Percentiles rank a stretch among this genome's conserved stretches.
Evolutionary conservation across 2,113 vertebrate genomes (phyloP).

Genomic region (Ciconia boyciana): DNA sequence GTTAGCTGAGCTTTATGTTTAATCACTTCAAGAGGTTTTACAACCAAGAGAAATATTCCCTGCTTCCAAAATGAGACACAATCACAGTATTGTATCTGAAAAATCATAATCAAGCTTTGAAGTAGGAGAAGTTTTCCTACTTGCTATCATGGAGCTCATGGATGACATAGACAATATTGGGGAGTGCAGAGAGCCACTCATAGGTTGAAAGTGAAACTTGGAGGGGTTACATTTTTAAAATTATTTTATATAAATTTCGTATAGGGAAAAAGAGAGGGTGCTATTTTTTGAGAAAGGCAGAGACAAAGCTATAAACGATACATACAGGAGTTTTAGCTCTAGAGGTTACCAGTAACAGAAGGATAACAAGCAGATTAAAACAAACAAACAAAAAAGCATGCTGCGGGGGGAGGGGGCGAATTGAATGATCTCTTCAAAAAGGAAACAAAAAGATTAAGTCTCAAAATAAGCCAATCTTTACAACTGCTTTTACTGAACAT

Average conservation of each 20-base stretch:
- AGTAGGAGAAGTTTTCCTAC: background rate
- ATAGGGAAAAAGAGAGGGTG: background rate
- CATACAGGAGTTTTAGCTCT: background rate
- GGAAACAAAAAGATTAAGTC: background rate
- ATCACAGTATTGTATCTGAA: background rate
- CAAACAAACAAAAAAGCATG: background rate
- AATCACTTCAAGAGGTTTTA: background rate
- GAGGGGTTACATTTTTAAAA: rapidly evolving
- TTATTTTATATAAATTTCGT: background rate
- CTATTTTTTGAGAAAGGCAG: background rate
- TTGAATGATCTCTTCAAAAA: background rate
- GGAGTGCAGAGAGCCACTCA: background rate
- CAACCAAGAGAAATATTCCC: background rate
- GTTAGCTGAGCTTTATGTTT: background rate
- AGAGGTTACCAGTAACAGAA: background rate
- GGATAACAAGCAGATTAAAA: background rate
- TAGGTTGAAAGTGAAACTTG: background rate
- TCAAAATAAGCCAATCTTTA: background rate
- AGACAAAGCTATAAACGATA: background rate
- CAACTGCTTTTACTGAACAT: background rate
- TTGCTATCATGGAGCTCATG: background rate
- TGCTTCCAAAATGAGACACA: background rate
- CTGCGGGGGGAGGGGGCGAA: background rate
- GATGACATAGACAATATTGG: background rate
- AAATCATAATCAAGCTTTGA: background rate